Evolutionary conservation across 2,797 vertebrate genomes (phyloP), one percentile per base, ranked within the genome.

Genomic region (Sebastes umbrosus): DNA sequence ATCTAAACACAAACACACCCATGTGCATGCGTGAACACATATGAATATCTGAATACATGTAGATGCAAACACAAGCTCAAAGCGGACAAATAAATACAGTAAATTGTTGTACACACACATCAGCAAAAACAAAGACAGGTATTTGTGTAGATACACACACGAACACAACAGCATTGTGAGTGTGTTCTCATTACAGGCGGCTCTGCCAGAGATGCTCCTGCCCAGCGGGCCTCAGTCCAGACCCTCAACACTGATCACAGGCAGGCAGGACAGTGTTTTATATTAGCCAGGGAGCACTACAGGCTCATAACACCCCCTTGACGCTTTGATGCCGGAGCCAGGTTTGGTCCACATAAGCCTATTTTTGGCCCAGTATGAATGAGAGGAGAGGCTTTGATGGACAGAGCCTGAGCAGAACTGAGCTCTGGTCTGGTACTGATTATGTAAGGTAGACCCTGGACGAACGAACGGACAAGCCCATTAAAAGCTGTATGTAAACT

Each of bases 191-290:
- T 93, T 89, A 91, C 69, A 86, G 85, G 24, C 86, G 6, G 60
- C 80, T 68, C 84, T 86, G 92, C 85, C 89, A 93, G 86, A 77
- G 89, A 90, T 79, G 86, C 88, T 85, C 70, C 85, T 72, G 88
- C 92, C 92, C 86, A 85, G 65, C 66, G 81, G 93, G 90, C 93
- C 85, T 69, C 84, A 34, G 84, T 90, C 92, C 92, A 94, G 91
- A 91, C 90, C 92, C 91, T 87, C 92, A 89, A 64, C 92, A 77
- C 83, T 90, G 89, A 94, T 95, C 93, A 92, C 90, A 92, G 92
- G 75, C 89, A 84, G 87, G 84, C 84, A 83, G 90, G 88, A 87
- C 92, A 87, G 90, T 93, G 93, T 91, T 94, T 93, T 85, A 90
- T 88, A 94, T 94, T 92, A 93, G 83, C 90, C 85, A 91, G 92